A percentile compares a stretch with the other conserved stretches of the same genome.
phyloP scores from a whole-genome alignment of 2,888 invertebrate genomes.

The Folsomia candida region DNA sequence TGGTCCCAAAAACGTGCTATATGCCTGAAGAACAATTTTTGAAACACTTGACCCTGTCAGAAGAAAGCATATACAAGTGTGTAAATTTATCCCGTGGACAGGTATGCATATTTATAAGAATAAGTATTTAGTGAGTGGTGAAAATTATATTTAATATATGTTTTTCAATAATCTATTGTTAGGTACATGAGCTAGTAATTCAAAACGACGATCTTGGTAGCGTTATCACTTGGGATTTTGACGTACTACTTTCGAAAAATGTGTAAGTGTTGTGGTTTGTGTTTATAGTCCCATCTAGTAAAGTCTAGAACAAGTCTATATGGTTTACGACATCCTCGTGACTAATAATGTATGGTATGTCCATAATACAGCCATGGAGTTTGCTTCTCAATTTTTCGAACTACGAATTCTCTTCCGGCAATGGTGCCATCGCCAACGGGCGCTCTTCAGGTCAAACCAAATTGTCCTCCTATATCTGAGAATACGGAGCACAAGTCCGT shows the following conservation, averaged over 20 bases:
- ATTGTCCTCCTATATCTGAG: conserved; percentile 16
- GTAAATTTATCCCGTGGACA: conserved; percentile 66
- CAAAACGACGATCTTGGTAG: conserved; percentile 78
- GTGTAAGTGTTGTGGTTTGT: too few relatives aligned
- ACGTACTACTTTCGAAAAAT: too few relatives aligned
- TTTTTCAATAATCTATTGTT: conserved; percentile 51
- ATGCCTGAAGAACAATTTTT: conserved; percentile 62
- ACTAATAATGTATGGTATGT: too few relatives aligned
- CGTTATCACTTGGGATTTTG: conserved; percentile 95
- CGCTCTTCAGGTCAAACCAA: conserved; percentile 21
- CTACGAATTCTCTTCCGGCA: conserved; percentile 49
- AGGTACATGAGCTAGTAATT: conserved; percentile 75
- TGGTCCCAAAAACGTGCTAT: conserved; percentile 83
- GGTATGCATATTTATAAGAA: conserved; percentile 51
- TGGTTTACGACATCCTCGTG: too few relatives aligned
- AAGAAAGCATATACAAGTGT: conserved; percentile 70
- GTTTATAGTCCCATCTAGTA: too few relatives aligned
- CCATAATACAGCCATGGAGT: conserved; percentile 87
- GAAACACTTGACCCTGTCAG: conserved; percentile 58
- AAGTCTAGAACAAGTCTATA: too few relatives aligned
- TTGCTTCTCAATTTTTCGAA: conserved; percentile 72
- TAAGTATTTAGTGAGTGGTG: too few relatives aligned
- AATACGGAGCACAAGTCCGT: conserved; percentile 54
- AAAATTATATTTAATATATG: too few relatives aligned
- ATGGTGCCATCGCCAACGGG: conserved; percentile 41